Evolutionary conservation across 2,888 invertebrate genomes (phyloP), one percentile per base, ranked within the genome.

Genomic region (Temnothorax rugatulus): DNA sequence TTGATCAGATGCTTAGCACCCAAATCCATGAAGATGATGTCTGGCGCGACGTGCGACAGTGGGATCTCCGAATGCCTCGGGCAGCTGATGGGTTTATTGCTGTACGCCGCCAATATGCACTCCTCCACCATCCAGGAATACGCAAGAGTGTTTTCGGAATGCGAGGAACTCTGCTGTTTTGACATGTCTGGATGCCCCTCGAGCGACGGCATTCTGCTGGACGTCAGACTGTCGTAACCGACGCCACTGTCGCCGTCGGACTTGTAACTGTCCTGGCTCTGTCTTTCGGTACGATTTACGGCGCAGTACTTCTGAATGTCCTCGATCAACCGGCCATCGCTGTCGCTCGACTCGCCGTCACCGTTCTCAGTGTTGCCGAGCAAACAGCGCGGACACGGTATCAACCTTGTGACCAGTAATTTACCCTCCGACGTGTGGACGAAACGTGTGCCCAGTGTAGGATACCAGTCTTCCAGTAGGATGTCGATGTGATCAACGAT

Each of bases 401-500:
- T 98, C 81, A 99, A 95, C 13, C 99, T 96, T 0, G 99, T 99
- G 75, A 99, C 98, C 57, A 99, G 96, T 94, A 99, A 98, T 91
- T 98, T 97, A 0, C 99, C 99, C 91, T 99, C 99, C 0, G 99
- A 99, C 0, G 99, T 99, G 95, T 99, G 99, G 3, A 99, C 99
- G 95, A 99, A 99, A 59, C 99, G 96, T 0, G 99, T 99, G 29
- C 99, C 99, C 81, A 99, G 95, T 0, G 98, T 98, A 0, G 99
- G 99, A 95, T 99, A 99, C 99, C 99, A 99, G 95, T 99, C 99
- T 94, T 99, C 99, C 0, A 99, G 95, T 71, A 99, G 95, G 75
- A 99, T 97, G 95, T 99, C 99, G 87, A 99, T 98, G 93, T 99
- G 99, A 94, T 99, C 99, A 0, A 99, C 98, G 4, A 98, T 97